Percentiles rank a stretch among this genome's conserved stretches.
phyloP scores from a whole-genome alignment of 2,888 invertebrate species.

The Lithodes maja region DNA sequence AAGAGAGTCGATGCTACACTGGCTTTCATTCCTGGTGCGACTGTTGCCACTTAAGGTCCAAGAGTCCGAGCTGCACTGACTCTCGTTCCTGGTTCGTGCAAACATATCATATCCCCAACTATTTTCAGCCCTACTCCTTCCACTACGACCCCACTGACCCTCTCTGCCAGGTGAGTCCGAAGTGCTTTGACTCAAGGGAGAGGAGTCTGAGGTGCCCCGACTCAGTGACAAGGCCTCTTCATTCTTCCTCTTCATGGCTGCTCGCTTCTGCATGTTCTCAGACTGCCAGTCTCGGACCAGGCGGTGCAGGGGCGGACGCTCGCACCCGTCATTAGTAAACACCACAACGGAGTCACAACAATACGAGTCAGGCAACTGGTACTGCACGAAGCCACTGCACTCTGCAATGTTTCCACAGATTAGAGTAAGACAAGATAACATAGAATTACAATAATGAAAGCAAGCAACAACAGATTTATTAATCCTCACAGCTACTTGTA shows the following conservation, averaged over 20 bases:
- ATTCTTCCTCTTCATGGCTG: neutral
- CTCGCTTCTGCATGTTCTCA: neutral
- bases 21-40: constrained; percentile 5
- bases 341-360: neutral
- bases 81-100: neutral
- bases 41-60: neutral
- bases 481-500: too few species aligned
- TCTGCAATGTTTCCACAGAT: too few species aligned
- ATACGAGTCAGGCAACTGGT: neutral
- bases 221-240: constrained; percentile 1
- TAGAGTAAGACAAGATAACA: too few species aligned
- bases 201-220: neutral
- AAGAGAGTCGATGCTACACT: neutral
- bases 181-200: neutral
- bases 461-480: too few species aligned
- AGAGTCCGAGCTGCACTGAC: neutral
- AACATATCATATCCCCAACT: neutral
- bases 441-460: too few species aligned
- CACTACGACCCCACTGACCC: neutral
- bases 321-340: neutral
- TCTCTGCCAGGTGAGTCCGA: neutral
- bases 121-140: neutral
- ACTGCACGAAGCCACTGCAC: neutral
- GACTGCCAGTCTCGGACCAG: neutral
- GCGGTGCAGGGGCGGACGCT: neutral